Evolutionary conservation across 2,888 invertebrate genomes (phyloP), one percentile per base, ranked within the genome.

Genomic region (Parelbella ahira): DNA sequence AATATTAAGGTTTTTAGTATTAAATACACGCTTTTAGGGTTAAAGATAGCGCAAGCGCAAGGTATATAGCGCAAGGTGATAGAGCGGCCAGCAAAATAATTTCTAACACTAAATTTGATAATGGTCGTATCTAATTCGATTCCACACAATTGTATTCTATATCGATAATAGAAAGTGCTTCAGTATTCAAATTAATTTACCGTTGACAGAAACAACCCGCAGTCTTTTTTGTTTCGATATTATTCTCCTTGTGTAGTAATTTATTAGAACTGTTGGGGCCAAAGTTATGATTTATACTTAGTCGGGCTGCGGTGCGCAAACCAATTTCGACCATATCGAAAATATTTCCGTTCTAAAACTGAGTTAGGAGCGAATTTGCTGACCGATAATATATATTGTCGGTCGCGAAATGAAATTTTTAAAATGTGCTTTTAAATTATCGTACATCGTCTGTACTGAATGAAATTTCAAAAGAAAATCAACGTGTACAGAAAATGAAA

Each of bases 251-350:
- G 59, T 48, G 51, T 54, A 53, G 62, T 67, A 67, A 73, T 68
- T 72, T 75, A 72, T 68, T 50, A 61, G 54, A 51, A 68, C 68
- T 68, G 68, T 69, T 68, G 53, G 50, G 52, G 53, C 54, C 54
- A 46, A 50, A 63, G 63, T 65, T 68, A 53, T 68, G 73, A 73
- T 73, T 72, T 76, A 72, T 72, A 60, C 54, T 57, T 49, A 58
- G 54, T 50, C 34, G 54, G 53, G 57, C 51, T 56, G 56, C 56
- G 56, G 62, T 50, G 55, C 48, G 56, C 50, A 56, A 56, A 60
- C 54, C 54, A 61, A 63, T 68, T 65, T 62, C 53, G 48, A 44
- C 38, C 48, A 47, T 42, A 37, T 38, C 45, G 52, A 48, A 57
- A 55, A 49, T 52, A 47, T 51, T 57, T 49, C 38, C 49, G 48